Base-by-base conservation (phyloP, 2,888 invertebrate species). In the Neoitamus cyanurus region DNA sequence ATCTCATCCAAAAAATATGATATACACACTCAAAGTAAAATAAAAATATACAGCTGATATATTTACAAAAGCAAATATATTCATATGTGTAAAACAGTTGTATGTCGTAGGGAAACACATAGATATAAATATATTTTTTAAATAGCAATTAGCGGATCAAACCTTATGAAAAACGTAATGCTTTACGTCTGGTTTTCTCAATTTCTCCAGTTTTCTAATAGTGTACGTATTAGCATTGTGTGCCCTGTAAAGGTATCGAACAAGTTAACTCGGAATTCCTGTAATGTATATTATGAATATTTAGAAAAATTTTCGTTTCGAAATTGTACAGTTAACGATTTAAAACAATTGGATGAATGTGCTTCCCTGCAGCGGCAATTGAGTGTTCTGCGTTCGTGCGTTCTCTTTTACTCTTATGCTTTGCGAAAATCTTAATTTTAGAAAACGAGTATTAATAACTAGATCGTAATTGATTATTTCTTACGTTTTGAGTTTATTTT, bases 91-190 rank as follows among this genome's bases (percentile, higher is more conserved):
- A 77, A 77, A 77, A 11, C 77, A 77, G 46, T 77, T 77, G 28
- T 77, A 42, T 77, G 30, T 70, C 70, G 77, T 77, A 77, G 77
- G 70, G 25, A 77, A 42, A 77, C 25, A 42, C 30, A 42, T 77
- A 77, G 46, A 77, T 77, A 77, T 77, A 46, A 77, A 77, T 77
- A 77, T 77, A 77, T 77, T 77, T 77, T 77, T 77, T 77, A 77
- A 77, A 77, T 70, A 70, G 70, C 70, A 70, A 30, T 28, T 77
- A 77, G 77, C 46, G 46, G 77, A 77, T 77, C 36, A 77, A 70
- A 70, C 30, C 70, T 70, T 70, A 58, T 58, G 58, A 58, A 36
- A 73, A 73, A 36, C 34, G 4, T 36, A 73, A 73, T 73, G 36
- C 36, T 73, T 73, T 73, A 20, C 20, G 15, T 36, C 15, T 58